Conservation (phyloP, 1,140 invertebrate genomes). For the Pseudoatta argentina region DNA sequence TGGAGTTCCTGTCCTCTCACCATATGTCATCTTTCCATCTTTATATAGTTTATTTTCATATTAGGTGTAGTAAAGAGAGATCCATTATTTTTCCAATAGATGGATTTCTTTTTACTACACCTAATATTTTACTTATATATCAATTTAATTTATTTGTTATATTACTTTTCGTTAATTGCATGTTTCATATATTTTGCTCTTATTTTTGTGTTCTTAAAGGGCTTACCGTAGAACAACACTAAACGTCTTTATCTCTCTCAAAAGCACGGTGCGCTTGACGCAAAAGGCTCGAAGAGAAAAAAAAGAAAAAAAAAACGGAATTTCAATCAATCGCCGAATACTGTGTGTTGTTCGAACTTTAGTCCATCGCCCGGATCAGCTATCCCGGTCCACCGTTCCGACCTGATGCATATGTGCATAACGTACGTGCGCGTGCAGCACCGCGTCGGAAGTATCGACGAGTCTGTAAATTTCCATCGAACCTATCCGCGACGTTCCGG, state of each 20-base stretch:
- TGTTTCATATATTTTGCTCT: too few relatives aligned
- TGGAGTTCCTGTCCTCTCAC: not conserved
- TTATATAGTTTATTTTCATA: too few relatives aligned
- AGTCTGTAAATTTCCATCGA: conserved; percentile 16
- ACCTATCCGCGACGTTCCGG: not conserved
- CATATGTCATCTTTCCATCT: too few relatives aligned
- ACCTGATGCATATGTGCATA: conserved; percentile 35
- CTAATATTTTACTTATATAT: too few relatives aligned
- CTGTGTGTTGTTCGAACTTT: conserved; percentile 8
- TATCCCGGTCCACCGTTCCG: not conserved
- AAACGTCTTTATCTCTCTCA: not conserved
- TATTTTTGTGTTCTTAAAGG: too few relatives aligned
- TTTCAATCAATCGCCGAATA: conserved; percentile 52
- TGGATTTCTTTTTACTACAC: too few relatives aligned
- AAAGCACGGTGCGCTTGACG: not conserved
- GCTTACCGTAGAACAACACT: too few relatives aligned
- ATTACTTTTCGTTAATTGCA: too few relatives aligned
- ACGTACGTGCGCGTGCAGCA: conserved; percentile 19
- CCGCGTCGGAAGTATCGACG: conserved; percentile 3
- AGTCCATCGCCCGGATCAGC: not conserved
- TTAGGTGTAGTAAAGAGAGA: too few relatives aligned
- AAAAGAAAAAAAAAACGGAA: not conserved
- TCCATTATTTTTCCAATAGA: too few relatives aligned
- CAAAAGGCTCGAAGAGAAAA: not conserved
- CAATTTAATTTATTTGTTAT: too few relatives aligned